Percentiles rank a stretch among this genome's conserved stretches.
Evolutionary conservation across 2,797 vertebrate genomes (phyloP).

Genomic region (Lerista edwardsae): DNA sequence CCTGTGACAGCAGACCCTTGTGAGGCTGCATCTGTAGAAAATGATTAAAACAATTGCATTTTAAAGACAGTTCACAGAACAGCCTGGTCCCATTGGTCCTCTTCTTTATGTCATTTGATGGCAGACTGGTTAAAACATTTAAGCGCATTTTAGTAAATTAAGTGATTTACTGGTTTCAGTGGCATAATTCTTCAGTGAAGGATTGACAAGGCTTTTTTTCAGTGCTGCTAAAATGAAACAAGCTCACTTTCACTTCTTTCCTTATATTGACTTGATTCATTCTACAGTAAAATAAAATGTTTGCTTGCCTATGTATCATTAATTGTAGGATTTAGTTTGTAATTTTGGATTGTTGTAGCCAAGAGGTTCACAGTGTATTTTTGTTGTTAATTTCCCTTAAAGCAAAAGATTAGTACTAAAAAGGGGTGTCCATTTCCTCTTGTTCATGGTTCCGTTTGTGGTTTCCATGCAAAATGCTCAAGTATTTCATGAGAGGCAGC

Average conservation of each 20-base stretch:
- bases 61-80: slow-evolving; percentile 90
- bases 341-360: neutral
- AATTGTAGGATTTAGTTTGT: neutral
- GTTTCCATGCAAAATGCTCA: slow-evolving; percentile 10
- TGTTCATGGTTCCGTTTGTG: slow-evolving; percentile 42
- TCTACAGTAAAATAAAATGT: neutral
- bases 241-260: slow-evolving; percentile 34
- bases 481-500: slow-evolving; percentile 46
- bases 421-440: neutral
- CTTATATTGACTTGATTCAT: neutral
- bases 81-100: slow-evolving; percentile 86
- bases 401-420: neutral
- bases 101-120: slow-evolving; percentile 85
- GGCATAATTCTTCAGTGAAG: slow-evolving; percentile 68
- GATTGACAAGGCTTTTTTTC: slow-evolving; percentile 18
- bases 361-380: slow-evolving; percentile 16
- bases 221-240: slow-evolving; percentile 51
- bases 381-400: slow-evolving; percentile 40
- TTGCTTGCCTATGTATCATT: neutral
- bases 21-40: slow-evolving; percentile 90
- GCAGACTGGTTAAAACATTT: slow-evolving; percentile 83
- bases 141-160: slow-evolving; percentile 82
- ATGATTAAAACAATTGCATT: slow-evolving; percentile 98
- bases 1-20: slow-evolving; percentile 93
- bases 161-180: slow-evolving; percentile 81